Conservation (phyloP, 1,140 invertebrate genomes). For the Drosophila takahashii region DNA sequence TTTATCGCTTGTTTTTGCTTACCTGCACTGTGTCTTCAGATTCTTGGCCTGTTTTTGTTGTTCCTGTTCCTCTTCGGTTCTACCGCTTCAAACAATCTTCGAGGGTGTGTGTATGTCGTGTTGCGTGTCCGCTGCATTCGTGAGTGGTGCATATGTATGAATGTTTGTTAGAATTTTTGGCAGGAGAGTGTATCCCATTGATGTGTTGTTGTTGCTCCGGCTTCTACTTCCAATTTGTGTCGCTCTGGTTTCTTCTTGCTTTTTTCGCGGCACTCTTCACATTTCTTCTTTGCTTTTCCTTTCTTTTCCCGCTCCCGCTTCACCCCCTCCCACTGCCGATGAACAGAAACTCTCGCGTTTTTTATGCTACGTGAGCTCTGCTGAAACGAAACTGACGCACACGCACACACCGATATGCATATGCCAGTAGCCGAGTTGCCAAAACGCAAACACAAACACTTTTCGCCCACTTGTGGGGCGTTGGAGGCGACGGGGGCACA, state of each 20-base stretch:
- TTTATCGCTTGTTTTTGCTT: conserved; percentile 60
- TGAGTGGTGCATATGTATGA: conserved; percentile 34
- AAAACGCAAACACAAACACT: conserved; percentile 39
- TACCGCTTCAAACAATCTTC: conserved; percentile 52
- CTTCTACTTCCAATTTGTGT: conserved; percentile 32
- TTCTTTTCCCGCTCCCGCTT: conserved; percentile 13
- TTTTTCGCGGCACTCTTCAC: conserved; percentile 45
- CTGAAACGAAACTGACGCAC: conserved; percentile 50
- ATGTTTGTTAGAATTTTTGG: conserved; percentile 65
- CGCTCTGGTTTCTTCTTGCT: conserved; percentile 24
- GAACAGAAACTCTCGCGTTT: conserved; percentile 50
- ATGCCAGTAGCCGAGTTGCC: conserved; percentile 24
- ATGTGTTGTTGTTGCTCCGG: conserved; percentile 48
- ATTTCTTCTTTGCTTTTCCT: conserved; percentile 16
- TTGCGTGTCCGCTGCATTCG: conserved; percentile 28
- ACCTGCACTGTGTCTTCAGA: conserved; percentile 62
- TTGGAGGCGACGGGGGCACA: conserved; percentile 3
- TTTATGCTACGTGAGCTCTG: conserved; percentile 70
- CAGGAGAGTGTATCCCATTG: conserved; percentile 60
- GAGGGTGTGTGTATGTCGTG: conserved; percentile 41
- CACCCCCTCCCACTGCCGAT: conserved; percentile 23
- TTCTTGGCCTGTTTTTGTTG: conserved; percentile 32
- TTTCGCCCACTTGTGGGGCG: conserved; percentile 23
- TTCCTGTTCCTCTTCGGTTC: conserved; percentile 8
- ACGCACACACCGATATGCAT: conserved; percentile 38